Evolutionary conservation across 1,140 invertebrate species (phyloP), one percentile per base, ranked within the genome.

Genomic region (Micrasema longulum): DNA sequence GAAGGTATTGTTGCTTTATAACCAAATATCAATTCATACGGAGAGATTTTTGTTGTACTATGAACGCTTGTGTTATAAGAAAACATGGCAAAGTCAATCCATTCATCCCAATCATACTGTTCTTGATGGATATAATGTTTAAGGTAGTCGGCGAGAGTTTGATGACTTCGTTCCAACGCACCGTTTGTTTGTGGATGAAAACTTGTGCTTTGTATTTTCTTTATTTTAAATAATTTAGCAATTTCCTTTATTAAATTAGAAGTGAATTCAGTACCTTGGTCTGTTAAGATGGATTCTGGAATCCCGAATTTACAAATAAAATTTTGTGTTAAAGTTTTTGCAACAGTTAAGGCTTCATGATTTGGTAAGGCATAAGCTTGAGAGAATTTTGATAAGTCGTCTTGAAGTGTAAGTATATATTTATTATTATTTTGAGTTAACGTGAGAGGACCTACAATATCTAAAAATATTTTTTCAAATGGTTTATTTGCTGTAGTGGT

Each of bases 21-120:
- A 16, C 82, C 81, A 67, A 80, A 83, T 11, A 86, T 7, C 12
- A 86, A 23, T 75, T 83, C 80, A 67, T 80, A 84, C 1, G 85
- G 82, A 2, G 80, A 79, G 16, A 69, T 82, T 10, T 77, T 75
- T 0, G 81, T 86, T 0, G 77, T 57, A 55, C 77, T 57, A 60
- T 87, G 62, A 55, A 69, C 35, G 79, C 81, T 48, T n/a, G 45
- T 9, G 14, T 48, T 48, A 18, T 48, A 48, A 48, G 11, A n/a
- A 48, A 48, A 18, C 70, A 77, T 78, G 0, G 77, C 77, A 45
- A 77, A 78, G 14, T 66, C 12, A 36, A 81, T 22, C 66, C 62
- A 81, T 62, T 79, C 26, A 50, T 81, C 78, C 79, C 80, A 83
- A 62, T 82, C 76, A 1, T 48, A 9, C 69, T 79, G 77, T 79